Conservation (phyloP, 64 coral and sea anemone species). For the Montipora sp. region DNA sequence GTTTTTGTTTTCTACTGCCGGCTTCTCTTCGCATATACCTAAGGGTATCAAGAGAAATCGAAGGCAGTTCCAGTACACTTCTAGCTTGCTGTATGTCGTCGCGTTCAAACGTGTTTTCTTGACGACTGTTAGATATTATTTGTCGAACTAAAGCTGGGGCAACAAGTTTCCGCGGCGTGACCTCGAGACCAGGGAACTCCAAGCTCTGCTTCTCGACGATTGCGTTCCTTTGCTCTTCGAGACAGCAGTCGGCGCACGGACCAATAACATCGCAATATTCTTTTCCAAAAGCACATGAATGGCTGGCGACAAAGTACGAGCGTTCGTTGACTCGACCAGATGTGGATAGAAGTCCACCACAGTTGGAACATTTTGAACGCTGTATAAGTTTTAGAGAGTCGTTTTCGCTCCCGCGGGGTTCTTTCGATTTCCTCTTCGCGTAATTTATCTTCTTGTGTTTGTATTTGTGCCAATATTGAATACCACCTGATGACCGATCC, state of each 20-base stretch:
- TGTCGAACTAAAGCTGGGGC: constrained; percentile 69
- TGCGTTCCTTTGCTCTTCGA: constrained; percentile 61
- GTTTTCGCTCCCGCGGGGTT: neutral
- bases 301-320: neutral
- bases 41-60: constrained; percentile 65
- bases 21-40: constrained; percentile 82
- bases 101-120: constrained; percentile 9
- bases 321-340: constrained; percentile 25
- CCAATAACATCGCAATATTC: constrained; percentile 90
- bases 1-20: constrained; percentile 78
- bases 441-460: constrained; percentile 15
- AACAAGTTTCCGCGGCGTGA: constrained; percentile 76
- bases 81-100: constrained; percentile 33
- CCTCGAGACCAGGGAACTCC: constrained; percentile 87
- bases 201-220: constrained; percentile 74
- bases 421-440: neutral
- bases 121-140: constrained; percentile 33
- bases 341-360: constrained; percentile 65
- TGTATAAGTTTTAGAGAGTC: constrained; percentile 3
- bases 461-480: constrained; percentile 88
- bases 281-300: constrained; percentile 58
- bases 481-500: constrained; percentile 76
- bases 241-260: constrained; percentile 74
- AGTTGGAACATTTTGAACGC: constrained; percentile 44
- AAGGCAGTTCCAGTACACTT: constrained; percentile 55